Percentiles rank a stretch among this genome's conserved stretches.
Evolutionary conservation across 2,888 invertebrate species (phyloP).

Genomic region (Andrena dorsata): DNA sequence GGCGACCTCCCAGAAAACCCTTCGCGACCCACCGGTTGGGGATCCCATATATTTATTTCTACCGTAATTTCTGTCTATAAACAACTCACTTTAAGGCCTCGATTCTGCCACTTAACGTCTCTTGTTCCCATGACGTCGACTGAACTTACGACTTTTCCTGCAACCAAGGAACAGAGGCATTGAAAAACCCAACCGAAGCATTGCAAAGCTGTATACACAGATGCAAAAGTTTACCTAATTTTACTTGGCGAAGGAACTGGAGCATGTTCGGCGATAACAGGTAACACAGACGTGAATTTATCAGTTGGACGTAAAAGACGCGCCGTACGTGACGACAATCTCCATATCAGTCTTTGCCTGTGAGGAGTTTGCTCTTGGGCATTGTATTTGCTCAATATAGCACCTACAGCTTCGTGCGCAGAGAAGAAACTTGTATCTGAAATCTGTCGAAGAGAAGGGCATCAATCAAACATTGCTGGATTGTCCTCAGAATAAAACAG

Average conservation of each 20-base stretch:
- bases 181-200: background rate
- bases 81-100: slow-evolving; percentile 54
- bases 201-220: background rate
- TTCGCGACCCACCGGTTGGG: too few relatives aligned
- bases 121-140: slow-evolving; percentile 82
- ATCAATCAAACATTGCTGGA: background rate
- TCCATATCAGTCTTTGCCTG: slow-evolving; percentile 92
- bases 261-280: slow-evolving; percentile 90
- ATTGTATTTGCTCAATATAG: slow-evolving; percentile 90
- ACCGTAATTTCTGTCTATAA: too few relatives aligned
- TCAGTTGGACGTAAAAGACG: slow-evolving; percentile 91
- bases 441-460: slow-evolving; percentile 86
- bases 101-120: slow-evolving; percentile 76
- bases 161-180: slow-evolving; percentile 32
- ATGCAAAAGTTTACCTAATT: slow-evolving; percentile 75
- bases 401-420: slow-evolving; percentile 88
- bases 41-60: too few relatives aligned
- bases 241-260: slow-evolving; percentile 83
- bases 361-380: slow-evolving; percentile 89
- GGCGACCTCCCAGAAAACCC: too few relatives aligned
- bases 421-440: slow-evolving; percentile 88
- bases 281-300: slow-evolving; percentile 90
- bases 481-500: too few relatives aligned
- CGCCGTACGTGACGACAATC: slow-evolving; percentile 90
- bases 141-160: slow-evolving; percentile 82